phyloP scores from a whole-genome alignment of 2,888 invertebrate species.

The Polydesmus complanatus region DNA sequence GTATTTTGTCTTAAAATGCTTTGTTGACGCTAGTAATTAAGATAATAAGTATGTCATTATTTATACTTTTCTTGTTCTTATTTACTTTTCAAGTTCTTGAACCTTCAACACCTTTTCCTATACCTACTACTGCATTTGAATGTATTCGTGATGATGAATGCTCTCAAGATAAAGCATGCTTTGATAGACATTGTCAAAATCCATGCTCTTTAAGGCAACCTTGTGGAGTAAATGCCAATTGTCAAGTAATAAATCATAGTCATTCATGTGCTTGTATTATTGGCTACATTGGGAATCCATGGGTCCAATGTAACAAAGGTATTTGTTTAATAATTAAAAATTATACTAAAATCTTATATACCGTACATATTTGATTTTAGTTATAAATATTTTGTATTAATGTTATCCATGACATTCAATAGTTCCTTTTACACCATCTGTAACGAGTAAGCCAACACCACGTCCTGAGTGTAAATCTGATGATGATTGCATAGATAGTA shows the following conservation, averaged over 20 bases:
- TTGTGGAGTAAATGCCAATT: conserved; percentile 57
- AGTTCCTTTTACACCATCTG: background rate
- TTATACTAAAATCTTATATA: background rate
- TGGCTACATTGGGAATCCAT: conserved; percentile 21
- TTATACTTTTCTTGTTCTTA: too few species aligned
- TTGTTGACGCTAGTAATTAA: background rate
- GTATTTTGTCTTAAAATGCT: too few species aligned
- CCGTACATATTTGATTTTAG: background rate
- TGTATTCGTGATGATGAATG: conserved; percentile 43
- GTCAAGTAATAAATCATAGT: conserved; percentile 65
- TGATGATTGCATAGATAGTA: conserved; percentile 55
- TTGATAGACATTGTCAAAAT: conserved; percentile 77
- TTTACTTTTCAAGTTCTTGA: background rate
- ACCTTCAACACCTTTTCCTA: conserved; percentile 8
- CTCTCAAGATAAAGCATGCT: conserved; percentile 67
- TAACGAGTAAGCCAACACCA: background rate
- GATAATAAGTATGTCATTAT: background rate
- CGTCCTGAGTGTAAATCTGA: conserved; percentile 49
- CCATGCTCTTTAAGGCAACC: conserved; percentile 49
- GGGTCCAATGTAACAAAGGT: conserved; percentile 21
- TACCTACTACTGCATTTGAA: conserved; percentile 1
- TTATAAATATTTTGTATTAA: too few species aligned
- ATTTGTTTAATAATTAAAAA: background rate
- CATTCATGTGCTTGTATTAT: conserved; percentile 35
- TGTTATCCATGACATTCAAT: background rate